Percentiles rank a stretch among this genome's conserved stretches.
Evolutionary conservation across 2,888 invertebrate species (phyloP).

Genomic region (Ochropleura plecta): DNA sequence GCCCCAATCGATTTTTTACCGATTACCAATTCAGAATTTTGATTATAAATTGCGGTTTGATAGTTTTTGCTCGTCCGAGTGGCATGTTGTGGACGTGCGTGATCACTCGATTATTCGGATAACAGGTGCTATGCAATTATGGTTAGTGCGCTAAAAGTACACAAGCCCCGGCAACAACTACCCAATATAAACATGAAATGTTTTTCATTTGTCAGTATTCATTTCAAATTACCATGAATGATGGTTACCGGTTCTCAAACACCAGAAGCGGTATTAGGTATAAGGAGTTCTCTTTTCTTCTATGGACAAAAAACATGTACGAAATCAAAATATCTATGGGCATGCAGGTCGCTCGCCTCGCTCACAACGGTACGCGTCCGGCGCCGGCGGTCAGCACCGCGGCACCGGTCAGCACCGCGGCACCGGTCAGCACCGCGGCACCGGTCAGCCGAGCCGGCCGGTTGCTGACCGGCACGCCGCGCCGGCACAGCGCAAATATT

Average conservation of each 20-base stretch:
- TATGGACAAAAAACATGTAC: too few species aligned
- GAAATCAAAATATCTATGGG: background rate
- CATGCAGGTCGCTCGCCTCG: conserved; percentile 44
- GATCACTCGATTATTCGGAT: conserved; percentile 37
- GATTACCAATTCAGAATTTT: conserved; percentile 61
- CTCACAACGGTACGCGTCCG: conserved; percentile 38
- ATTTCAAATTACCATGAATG: too few species aligned
- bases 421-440: background rate
- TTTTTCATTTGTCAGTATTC: too few species aligned
- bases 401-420: too few species aligned
- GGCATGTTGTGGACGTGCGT: conserved; percentile 47
- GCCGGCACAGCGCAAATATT: conserved; percentile 44
- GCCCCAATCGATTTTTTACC: conserved; percentile 66
- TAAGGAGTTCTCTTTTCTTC: too few species aligned
- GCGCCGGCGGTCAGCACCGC: background rate
- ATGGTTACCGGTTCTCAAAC: too few species aligned
- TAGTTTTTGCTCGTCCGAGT: conserved; percentile 51
- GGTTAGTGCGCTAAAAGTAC: conserved; percentile 15
- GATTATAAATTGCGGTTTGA: conserved; percentile 66
- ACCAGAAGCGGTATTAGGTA: too few species aligned
- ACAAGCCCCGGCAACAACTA: background rate
- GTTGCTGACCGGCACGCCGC: conserved; percentile 1
- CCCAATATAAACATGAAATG: too few species aligned
- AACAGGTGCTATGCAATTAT: conserved; percentile 44
- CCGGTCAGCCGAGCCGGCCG: conserved; percentile 7